These are phyloP conservation scores for Euclidia mi DNA, from an alignment of 2,888 invertebrate genomes.

Conservation along the genomic window DNA sequence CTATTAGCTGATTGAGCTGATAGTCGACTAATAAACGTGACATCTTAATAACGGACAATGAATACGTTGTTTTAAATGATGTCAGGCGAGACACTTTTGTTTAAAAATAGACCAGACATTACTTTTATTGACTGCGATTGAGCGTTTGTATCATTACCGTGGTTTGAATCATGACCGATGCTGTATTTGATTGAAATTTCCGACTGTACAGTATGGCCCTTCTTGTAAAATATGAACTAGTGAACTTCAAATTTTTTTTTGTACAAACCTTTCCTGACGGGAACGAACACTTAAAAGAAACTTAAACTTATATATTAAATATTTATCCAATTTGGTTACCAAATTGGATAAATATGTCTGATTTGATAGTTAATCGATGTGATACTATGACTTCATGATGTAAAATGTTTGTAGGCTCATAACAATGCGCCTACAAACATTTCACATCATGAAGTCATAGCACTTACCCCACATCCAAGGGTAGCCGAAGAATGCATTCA, in stretches of 20 bases:
- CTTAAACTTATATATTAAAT: no score
- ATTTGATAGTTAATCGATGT: no score
- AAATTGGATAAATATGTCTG: no score
- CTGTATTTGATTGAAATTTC: neutral
- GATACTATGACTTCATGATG: no score
- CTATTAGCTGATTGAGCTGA: neutral
- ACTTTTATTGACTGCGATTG: conserved; percentile 18
- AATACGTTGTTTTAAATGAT: conserved; percentile 30
- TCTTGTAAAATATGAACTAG: neutral
- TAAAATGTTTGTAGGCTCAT: no score
- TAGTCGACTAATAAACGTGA: conserved; percentile 19
- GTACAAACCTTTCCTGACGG: no score
- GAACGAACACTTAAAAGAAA: no score
- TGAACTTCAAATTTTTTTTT: no score
- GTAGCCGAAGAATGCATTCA: conserved; percentile 73
- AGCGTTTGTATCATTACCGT: no score
- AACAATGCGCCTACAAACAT: no score
- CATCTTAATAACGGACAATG: conserved; percentile 27
- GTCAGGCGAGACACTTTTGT: conserved; percentile 24
- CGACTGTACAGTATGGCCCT: conserved; percentile 1
- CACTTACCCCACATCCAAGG: conserved; percentile 84
- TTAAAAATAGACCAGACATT: conserved; percentile 40
- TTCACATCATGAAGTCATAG: no score
- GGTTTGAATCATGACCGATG: conserved; percentile 1
- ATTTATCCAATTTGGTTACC: no score